These are phyloP conservation scores for Stenolophus ochropezus DNA, from an alignment of 2,888 invertebrate species.

Conservation along the genomic window DNA sequence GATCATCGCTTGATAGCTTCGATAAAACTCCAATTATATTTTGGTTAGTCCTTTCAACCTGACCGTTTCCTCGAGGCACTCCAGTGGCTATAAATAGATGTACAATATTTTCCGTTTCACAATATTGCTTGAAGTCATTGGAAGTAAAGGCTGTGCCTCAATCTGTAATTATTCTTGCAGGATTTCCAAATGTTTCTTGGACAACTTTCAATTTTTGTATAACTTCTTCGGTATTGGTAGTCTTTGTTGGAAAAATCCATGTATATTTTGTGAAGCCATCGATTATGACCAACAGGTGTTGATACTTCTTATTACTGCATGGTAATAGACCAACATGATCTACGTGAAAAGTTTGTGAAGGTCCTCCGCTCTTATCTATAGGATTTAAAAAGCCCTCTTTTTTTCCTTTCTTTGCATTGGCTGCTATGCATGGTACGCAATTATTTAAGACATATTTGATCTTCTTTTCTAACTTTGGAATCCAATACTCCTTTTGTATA, in stretches of 20 bases:
- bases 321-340: constrained; percentile 27
- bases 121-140: constrained; percentile 9
- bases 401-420: background rate
- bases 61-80: no score
- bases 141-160: constrained; percentile 27
- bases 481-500: constrained; percentile 39
- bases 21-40: background rate
- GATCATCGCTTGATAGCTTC: background rate
- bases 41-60: background rate
- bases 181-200: constrained; percentile 24
- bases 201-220: background rate
- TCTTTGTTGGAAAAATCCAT: constrained; percentile 34
- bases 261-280: constrained; percentile 25
- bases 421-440: constrained; percentile 52
- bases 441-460: constrained; percentile 30
- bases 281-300: constrained; percentile 1
- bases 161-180: constrained; percentile 25
- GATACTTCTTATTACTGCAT: background rate
- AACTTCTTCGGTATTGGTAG: constrained; percentile 3
- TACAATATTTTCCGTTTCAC: background rate
- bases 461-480: constrained; percentile 46
- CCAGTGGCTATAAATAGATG: background rate
- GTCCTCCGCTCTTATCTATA: background rate
- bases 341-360: background rate
- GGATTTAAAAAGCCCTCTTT: constrained; percentile 54